Evolutionary conservation across 2,888 invertebrate genomes (phyloP).

Genomic region (Plebejus argus): DNA sequence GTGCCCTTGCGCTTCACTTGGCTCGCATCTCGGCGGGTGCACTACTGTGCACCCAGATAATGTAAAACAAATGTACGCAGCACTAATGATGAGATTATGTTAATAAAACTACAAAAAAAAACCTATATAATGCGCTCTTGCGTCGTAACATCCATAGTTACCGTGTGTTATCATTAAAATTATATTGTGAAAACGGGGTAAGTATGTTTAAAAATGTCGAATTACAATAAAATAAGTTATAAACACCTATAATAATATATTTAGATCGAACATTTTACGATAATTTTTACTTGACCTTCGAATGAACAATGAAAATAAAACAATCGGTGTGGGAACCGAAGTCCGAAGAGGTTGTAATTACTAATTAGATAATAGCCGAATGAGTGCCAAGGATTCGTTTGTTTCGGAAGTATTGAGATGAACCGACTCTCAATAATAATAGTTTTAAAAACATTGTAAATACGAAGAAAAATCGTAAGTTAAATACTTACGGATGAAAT

Average conservation of each 20-base stretch:
- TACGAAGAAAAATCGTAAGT: no score
- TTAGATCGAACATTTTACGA: conserved; percentile 4
- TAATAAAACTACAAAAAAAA: neutral
- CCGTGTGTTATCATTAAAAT: neutral
- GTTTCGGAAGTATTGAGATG: conserved; percentile 18
- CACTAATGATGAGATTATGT: neutral
- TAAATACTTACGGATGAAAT: no score
- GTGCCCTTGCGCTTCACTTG: no score
- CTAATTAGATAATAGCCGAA: conserved; percentile 1
- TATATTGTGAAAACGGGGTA: neutral
- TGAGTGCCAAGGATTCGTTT: conserved; percentile 19
- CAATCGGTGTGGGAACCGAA: conserved; percentile 19
- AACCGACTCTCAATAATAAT: neutral
- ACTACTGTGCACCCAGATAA: no score
- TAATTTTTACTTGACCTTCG: conserved; percentile 18
- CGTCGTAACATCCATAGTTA: neutral
- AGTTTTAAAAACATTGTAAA: no score
- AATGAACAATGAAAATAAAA: conserved; percentile 5
- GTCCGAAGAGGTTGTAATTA: neutral
- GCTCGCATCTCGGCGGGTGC: no score
- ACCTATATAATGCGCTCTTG: neutral
- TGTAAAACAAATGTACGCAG: no score
- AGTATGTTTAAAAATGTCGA: neutral
- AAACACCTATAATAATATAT: neutral
- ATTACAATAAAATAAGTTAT: neutral